Base-by-base conservation (phyloP, 2,888 invertebrate species). In the Athalia cordata region DNA sequence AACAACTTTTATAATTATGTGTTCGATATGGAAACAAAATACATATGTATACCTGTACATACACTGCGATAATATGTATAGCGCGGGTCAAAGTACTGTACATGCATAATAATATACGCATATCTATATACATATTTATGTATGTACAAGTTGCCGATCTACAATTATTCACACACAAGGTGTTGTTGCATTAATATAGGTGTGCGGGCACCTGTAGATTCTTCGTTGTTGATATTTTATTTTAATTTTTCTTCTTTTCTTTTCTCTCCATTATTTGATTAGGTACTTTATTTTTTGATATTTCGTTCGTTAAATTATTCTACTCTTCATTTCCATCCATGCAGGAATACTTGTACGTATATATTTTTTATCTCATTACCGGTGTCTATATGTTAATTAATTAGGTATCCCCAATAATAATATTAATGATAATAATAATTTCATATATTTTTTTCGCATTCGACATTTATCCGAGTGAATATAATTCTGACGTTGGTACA, bases 281-380 rank as follows among this genome's bases (percentile, higher is more conserved):
- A 6, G 11, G 15, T 68, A 52, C 50, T 55, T 55, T 45, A 52
- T 52, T 68, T 52, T 29, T 15, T 68, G 49, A 65, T 55, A 52
- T 43, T 50, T 55, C 52, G 55, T 68, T 68, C 68, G 55, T 68
- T 68, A 68, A 68, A 2, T 29, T 29, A 2, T 29, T 29, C 29
- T 29, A 29, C 29, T 29, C 29, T 29, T 29, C 29, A n/a, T n/a
- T 29, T 29, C 29, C 29, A 29, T 29, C 29, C n/a, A n/a, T 29
- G 29, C 29, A 29, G 29, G n/a, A n/a, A n/a, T n/a, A n/a, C n/a
- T n/a, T 29, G 29, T 29, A 29, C 29, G 29, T 29, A 45, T 55
- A 52, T 43, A 55, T 11, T 43, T 50, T 29, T 29, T 29, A 1
- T 29, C 29, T 29, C 29, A 29, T 29, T 29, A 29, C 29, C 29